Percentiles rank a stretch among this genome's conserved stretches.
phyloP scores from a whole-genome alignment of 2,113 vertebrate species.

The Nothoprocta pentlandii region DNA sequence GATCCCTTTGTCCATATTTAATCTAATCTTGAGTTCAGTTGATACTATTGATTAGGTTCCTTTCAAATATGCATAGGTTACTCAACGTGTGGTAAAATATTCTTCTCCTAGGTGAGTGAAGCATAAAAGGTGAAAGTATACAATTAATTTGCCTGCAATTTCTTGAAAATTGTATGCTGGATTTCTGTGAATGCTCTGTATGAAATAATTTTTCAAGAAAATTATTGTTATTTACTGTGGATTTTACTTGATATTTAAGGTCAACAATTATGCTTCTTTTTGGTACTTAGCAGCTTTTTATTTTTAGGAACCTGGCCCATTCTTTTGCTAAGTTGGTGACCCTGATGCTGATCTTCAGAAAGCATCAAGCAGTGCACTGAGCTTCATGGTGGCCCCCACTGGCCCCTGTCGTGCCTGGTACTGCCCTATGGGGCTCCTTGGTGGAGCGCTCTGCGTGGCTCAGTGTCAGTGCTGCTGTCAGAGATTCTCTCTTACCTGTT shows the following conservation, averaged over 20 bases:
- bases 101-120: slow-evolving; percentile 70
- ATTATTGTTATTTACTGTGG: slow-evolving; percentile 84
- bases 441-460: neutral
- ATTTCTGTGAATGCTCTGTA: slow-evolving; percentile 75
- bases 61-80: slow-evolving; percentile 64
- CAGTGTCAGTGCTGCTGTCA: neutral
- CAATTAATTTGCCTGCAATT: slow-evolving; percentile 83
- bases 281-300: slow-evolving; percentile 75
- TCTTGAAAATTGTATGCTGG: slow-evolving; percentile 80
- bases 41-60: slow-evolving; percentile 79
- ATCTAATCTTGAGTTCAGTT: slow-evolving; percentile 78
- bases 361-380: neutral
- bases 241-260: slow-evolving; percentile 79
- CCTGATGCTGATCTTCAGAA: slow-evolving; percentile 36
- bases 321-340: slow-evolving; percentile 54
- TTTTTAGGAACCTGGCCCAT: slow-evolving; percentile 76
- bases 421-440: neutral
- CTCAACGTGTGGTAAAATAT: slow-evolving; percentile 65
- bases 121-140: slow-evolving; percentile 79
- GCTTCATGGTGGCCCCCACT: rapidly evolving
- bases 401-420: neutral
- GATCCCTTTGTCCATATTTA: slow-evolving; percentile 71
- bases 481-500: neutral
- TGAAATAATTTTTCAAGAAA: slow-evolving; percentile 77
- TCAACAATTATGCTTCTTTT: slow-evolving; percentile 80